Conservation (phyloP, 1,140 invertebrate genomes). For the Neoseiulus cucumeris region DNA sequence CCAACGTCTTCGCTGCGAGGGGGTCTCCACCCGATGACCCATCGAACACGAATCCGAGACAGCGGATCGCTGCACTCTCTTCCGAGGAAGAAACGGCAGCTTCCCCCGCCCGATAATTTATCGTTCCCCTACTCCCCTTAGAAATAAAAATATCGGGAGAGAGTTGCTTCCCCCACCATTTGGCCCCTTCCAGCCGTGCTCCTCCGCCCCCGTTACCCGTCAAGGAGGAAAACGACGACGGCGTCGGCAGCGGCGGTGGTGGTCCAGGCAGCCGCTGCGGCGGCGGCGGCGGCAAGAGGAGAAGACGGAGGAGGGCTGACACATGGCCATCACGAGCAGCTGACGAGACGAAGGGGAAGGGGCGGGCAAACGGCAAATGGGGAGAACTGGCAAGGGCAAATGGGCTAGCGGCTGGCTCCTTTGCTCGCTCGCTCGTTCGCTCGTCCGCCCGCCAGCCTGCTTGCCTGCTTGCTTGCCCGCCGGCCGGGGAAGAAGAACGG, state of each 20-base stretch:
- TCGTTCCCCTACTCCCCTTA: not conserved
- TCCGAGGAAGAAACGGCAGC: not conserved
- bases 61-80: not conserved
- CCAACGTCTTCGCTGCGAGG: no score
- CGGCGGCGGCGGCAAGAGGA: not conserved
- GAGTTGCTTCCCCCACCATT: not conserved
- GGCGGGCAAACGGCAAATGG: not conserved
- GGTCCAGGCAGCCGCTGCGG: not conserved
- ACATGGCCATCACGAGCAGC: slow-evolving; percentile 12
- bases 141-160: slow-evolving; percentile 12
- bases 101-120: slow-evolving; percentile 11
- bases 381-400: no score
- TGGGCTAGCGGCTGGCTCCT: no score
- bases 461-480: no score
- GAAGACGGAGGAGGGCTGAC: not conserved
- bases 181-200: not conserved
- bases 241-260: not conserved
- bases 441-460: no score
- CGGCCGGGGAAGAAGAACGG: no score
- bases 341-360: slow-evolving; percentile 9
- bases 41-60: no score
- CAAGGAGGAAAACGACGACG: not conserved
- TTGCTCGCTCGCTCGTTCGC: no score
- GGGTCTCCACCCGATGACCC: no score
- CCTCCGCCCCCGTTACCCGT: not conserved